phyloP scores from a whole-genome alignment of 2,888 invertebrate species.

The Agrotis exclamationis region DNA sequence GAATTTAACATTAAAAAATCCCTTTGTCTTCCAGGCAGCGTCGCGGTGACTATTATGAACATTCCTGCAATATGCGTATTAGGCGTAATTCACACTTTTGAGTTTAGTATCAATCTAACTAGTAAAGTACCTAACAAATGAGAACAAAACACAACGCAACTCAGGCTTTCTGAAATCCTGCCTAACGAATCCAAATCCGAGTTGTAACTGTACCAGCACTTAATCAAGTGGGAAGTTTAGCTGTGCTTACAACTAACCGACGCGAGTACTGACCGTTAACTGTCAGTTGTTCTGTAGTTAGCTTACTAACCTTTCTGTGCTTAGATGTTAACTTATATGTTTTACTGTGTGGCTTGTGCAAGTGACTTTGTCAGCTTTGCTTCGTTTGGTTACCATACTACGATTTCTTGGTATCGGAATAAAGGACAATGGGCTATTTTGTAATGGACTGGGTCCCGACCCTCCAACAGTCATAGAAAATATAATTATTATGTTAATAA shows the following conservation, averaged over 20 bases:
- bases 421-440: no score
- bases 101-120: background rate
- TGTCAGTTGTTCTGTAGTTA: background rate
- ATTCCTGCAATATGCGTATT: no score
- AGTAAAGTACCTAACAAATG: background rate
- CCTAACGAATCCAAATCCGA: constrained; percentile 31
- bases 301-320: background rate
- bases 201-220: constrained; percentile 3
- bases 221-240: constrained; percentile 35
- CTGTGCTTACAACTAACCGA: constrained; percentile 3
- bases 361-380: no score
- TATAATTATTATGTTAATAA: no score
- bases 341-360: background rate
- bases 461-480: no score
- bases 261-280: constrained; percentile 2
- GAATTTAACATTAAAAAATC: no score
- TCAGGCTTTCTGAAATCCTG: constrained; percentile 18
- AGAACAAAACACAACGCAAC: background rate
- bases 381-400: no score
- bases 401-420: no score
- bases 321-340: background rate
- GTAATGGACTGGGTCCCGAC: no score
- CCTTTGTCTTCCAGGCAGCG: no score
- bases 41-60: no score
- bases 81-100: background rate